Percentiles rank a stretch among this genome's conserved stretches.
phyloP scores from a whole-genome alignment of 1,140 invertebrate genomes.

The Phthorimaea operculella region DNA sequence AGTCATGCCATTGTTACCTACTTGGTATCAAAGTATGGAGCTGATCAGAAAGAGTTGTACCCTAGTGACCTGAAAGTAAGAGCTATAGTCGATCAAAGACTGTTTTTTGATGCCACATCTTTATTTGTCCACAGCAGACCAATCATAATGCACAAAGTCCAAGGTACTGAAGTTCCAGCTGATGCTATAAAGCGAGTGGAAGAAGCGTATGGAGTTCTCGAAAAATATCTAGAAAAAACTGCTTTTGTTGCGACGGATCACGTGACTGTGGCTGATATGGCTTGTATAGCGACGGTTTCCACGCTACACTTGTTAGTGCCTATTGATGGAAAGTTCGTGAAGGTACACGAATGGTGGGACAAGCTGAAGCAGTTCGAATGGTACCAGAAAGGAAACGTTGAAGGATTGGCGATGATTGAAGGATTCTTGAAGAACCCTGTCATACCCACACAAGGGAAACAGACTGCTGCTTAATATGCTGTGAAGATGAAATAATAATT shows the following conservation, averaged over 20 bases:
- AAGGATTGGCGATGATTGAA: conserved; percentile 11
- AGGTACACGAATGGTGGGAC: conserved; percentile 11
- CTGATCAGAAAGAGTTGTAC: conserved; percentile 63
- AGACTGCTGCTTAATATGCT: no score
- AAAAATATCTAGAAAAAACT: no score
- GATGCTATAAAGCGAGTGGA: conserved; percentile 7
- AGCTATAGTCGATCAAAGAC: conserved; percentile 67
- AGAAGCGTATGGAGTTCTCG: conserved; percentile 23
- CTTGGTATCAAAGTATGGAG: no score
- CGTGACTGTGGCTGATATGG: no score
- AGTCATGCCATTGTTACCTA: no score
- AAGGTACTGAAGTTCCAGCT: background rate
- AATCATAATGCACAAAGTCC: background rate
- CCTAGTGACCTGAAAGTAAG: conserved; percentile 66
- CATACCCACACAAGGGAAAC: no score
- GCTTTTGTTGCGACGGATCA: no score
- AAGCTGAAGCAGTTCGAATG: conserved; percentile 13
- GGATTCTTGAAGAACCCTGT: no score
- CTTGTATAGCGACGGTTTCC: no score
- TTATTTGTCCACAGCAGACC: conserved; percentile 35
- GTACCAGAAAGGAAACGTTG: conserved; percentile 18
- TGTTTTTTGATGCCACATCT: conserved; percentile 70
- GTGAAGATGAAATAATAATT: no score
- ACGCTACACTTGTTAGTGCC: no score
- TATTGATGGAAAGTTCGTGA: no score